A percentile compares a stretch with the other conserved stretches of the same genome.
phyloP scores from a whole-genome alignment of 2,113 vertebrate genomes.

The Ibidorhyncha struthersii region DNA sequence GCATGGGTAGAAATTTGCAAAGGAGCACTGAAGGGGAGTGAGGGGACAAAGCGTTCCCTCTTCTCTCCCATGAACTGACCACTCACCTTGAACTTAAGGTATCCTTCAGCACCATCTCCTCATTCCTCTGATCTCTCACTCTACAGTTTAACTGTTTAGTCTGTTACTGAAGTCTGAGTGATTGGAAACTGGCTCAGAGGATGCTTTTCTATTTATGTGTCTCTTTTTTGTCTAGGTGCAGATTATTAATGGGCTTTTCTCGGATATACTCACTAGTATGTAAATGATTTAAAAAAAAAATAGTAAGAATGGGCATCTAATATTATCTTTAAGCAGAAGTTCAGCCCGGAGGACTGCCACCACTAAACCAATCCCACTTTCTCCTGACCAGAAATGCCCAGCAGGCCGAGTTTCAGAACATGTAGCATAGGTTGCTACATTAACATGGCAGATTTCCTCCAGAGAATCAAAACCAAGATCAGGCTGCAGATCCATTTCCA shows the following conservation, averaged over 20 bases:
- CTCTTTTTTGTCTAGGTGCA: not conserved
- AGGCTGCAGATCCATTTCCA: not conserved
- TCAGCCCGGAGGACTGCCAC: not conserved
- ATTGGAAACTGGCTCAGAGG: not conserved
- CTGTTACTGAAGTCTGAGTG: not conserved
- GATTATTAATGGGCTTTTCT: not conserved
- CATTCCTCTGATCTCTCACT: not conserved
- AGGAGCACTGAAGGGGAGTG: not conserved
- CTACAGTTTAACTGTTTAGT: not conserved
- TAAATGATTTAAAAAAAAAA: not conserved
- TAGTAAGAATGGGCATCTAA: not conserved
- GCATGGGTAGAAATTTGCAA: not conserved
- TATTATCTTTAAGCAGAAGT: not conserved
- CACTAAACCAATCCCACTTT: not conserved
- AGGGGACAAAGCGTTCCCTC: not conserved
- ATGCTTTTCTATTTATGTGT: not conserved
- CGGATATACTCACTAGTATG: not conserved
- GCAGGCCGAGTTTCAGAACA: not conserved
- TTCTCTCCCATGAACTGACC: not conserved
- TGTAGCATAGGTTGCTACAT: not conserved
- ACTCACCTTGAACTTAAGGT: not conserved
- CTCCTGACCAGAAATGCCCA: not conserved
- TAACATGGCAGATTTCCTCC: not conserved
- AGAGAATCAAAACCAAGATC: not conserved
- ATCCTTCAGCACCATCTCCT: not conserved